Conservation (phyloP, 2,888 invertebrate genomes). For the Drosophila atripex region DNA sequence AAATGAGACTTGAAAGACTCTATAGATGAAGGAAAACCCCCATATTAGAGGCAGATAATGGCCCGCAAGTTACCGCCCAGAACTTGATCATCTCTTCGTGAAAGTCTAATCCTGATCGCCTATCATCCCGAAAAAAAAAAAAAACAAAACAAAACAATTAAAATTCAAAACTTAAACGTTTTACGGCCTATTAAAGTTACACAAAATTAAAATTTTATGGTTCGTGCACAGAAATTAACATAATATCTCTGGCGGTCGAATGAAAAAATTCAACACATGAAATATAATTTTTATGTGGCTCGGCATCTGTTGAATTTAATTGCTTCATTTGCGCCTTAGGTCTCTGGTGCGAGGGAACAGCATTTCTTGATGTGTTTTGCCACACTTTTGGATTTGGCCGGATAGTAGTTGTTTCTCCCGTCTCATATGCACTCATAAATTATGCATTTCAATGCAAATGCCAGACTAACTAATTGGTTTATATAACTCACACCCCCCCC, state of each 20-base stretch:
- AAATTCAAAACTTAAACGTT: constrained; percentile 45
- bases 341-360: constrained; percentile 34
- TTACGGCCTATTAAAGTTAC: constrained; percentile 56
- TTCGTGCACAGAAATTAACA: constrained; percentile 55
- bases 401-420: constrained; percentile 38
- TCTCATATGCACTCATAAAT: constrained; percentile 70
- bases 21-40: too few species aligned
- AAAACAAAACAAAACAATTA: constrained; percentile 20
- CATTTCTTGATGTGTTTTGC: constrained; percentile 54
- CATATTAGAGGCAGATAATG: not conserved
- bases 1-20: not conserved
- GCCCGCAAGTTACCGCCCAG: constrained; percentile 16
- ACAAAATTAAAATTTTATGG: constrained; percentile 52
- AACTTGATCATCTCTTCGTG: constrained; percentile 14
- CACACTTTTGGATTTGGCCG: constrained; percentile 54
- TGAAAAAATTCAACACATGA: constrained; percentile 7
- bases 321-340: constrained; percentile 68
- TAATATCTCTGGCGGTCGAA: constrained; percentile 34
- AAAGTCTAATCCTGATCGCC: constrained; percentile 2
- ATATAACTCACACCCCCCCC: constrained; percentile 62
- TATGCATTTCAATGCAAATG: constrained; percentile 74
- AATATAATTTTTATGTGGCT: constrained; percentile 39
- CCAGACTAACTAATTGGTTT: constrained; percentile 64
- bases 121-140: constrained; percentile 16
- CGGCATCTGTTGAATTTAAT: constrained; percentile 54